Conservation (phyloP, 2,797 vertebrate genomes). For the Sciurus vulgaris region DNA sequence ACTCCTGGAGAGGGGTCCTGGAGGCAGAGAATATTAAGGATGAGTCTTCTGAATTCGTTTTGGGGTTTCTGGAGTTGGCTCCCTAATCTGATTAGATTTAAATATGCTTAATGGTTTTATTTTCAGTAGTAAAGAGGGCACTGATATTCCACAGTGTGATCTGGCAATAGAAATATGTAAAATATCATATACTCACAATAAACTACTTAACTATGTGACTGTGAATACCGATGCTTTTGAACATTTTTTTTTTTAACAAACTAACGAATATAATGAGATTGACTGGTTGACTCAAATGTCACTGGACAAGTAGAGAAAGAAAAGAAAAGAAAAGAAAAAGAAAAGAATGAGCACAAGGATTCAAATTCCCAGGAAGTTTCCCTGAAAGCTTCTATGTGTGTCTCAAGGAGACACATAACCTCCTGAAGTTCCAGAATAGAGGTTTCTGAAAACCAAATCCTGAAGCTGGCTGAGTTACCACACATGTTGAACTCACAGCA, state of each 20-base stretch:
- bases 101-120: neutral
- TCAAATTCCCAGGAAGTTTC: neutral
- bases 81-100: conserved; percentile 39
- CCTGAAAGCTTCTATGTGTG: neutral
- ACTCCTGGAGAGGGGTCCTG: neutral
- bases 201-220: neutral
- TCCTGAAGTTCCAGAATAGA: neutral
- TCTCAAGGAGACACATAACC: neutral
- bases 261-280: neutral
- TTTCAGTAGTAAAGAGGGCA: neutral
- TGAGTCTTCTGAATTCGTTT: neutral
- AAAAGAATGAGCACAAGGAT: neutral
- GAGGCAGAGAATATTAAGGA: neutral
- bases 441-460: neutral
- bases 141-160: neutral
- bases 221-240: neutral
- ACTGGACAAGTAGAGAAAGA: neutral
- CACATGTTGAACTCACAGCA: neutral
- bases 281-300: neutral
- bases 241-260: neutral
- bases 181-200: neutral
- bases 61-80: neutral
- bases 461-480: neutral
- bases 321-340: neutral
- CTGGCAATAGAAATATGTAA: neutral